phyloP scores from a whole-genome alignment of 2,113 vertebrate genomes.

The Phaetusa simplex region DNA sequence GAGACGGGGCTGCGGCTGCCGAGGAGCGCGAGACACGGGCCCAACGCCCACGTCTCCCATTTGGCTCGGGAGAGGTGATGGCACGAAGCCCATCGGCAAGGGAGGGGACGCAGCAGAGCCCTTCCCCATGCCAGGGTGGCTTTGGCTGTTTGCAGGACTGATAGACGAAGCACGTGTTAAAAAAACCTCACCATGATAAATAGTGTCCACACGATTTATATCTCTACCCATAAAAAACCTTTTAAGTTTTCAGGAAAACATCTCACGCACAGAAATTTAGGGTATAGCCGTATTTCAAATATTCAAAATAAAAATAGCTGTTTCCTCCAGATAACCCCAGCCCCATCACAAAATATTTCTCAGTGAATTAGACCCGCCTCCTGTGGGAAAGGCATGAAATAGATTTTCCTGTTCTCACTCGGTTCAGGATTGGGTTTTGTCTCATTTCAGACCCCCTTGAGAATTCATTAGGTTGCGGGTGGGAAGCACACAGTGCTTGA shows the following conservation, averaged over 20 bases:
- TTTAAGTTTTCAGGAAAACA: not conserved
- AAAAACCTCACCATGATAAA: not conserved
- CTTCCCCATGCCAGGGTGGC: not conserved
- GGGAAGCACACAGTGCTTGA: not conserved
- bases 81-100: fast-evolving
- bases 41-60: fast-evolving
- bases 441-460: slow-evolving; percentile 20
- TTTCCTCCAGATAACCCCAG: not conserved
- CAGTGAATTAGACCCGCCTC: not conserved
- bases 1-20: not conserved
- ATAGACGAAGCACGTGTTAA: fast-evolving
- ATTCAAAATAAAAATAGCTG: not conserved
- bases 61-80: not conserved
- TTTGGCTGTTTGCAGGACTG: not conserved
- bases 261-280: not conserved
- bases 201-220: fast-evolving
- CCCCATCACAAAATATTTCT: not conserved
- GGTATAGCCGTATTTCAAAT: not conserved
- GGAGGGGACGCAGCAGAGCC: not conserved
- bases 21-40: fast-evolving
- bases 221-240: not conserved
- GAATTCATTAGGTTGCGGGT: not conserved
- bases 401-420: not conserved
- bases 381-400: not conserved
- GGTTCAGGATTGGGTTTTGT: not conserved